Evolutionary conservation across 2,888 invertebrate genomes (phyloP), one percentile per base, ranked within the genome.

Genomic region (Pterostichus niger): DNA sequence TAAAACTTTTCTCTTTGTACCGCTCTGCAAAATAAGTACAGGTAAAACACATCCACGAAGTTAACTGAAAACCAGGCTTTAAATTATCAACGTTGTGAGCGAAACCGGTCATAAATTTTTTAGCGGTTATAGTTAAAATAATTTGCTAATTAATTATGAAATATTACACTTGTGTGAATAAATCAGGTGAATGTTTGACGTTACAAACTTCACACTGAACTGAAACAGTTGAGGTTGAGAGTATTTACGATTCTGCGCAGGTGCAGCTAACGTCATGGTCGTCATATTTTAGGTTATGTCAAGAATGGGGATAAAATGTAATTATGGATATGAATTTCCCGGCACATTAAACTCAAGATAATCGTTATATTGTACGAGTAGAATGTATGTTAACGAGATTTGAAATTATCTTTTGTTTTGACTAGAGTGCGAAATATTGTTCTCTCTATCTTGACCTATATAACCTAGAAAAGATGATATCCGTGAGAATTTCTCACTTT

Each of bases 291-390:
- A 64, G 35, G 64, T 64, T 64, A 64, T 64, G 64, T 64, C 64
- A 64, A 64, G 64, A 64, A 33, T 33, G 11, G 64, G 33, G 64
- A 64, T 64, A 64, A 64, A 64, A 64, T 33, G 64, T 64, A 64
- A 64, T 64, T 64, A 64, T 64, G 64, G 64, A 64, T 64, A 64
- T 64, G 64, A 64, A 64, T 64, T 64, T 64, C n/a, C 35, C n/a
- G 13, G 35, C 13, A 31, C 64, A 64, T 64, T 35, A 40, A n/a
- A 64, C 40, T n/a, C 33, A 64, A 64, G 64, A 64, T 64, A 64
- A 64, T 64, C 64, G 64, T 24, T 11, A 64, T 64, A 64, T 64
- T 64, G 64, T 40, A 64, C 40, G 64, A 13, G 64, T 1, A 5
- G 35, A 64, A 35, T 64, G 33, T 64, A 35, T 35, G 35, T 64